These are phyloP conservation scores for Tinea pellionella DNA, from an alignment of 2,888 invertebrate genomes.

Conservation along the genomic window DNA sequence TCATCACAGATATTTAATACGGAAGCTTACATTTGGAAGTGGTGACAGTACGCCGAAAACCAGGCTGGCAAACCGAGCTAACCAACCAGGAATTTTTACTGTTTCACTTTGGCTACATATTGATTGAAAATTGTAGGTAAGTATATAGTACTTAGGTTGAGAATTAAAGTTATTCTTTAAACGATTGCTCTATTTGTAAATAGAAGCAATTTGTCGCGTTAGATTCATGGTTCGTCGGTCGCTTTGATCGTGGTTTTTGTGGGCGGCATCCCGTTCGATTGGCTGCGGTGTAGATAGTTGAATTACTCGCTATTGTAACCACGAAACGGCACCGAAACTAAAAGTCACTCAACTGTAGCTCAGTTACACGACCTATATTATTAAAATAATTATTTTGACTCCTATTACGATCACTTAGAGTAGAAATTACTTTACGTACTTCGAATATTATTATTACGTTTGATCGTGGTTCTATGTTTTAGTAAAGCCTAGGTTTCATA, in stretches of 20 bases:
- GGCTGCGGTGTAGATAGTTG: conserved; percentile 36
- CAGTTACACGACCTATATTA: background rate
- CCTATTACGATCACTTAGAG: background rate
- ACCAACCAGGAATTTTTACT: too few relatives aligned
- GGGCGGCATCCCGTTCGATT: conserved; percentile 40
- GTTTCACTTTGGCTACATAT: too few relatives aligned
- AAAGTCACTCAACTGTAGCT: background rate
- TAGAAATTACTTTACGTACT: too few relatives aligned
- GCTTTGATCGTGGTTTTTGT: conserved; percentile 58
- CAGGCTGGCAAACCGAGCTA: too few relatives aligned
- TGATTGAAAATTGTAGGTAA: too few relatives aligned
- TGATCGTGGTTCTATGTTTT: background rate
- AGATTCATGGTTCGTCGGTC: conserved; percentile 46
- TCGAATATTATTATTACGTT: background rate
- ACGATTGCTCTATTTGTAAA: conserved; percentile 49
- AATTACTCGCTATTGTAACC: conserved; percentile 23
- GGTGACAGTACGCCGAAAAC: too few relatives aligned
- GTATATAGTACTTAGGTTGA: too few relatives aligned
- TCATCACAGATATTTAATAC: too few relatives aligned
- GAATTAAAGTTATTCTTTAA: background rate
- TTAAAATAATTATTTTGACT: background rate
- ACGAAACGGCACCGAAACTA: conserved; percentile 7
- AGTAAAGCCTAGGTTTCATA: background rate
- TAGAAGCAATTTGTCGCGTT: conserved; percentile 59
- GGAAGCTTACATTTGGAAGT: too few relatives aligned